Base-by-base conservation (phyloP, 1,140 invertebrate genomes). In the Geopemphigus sp. region DNA sequence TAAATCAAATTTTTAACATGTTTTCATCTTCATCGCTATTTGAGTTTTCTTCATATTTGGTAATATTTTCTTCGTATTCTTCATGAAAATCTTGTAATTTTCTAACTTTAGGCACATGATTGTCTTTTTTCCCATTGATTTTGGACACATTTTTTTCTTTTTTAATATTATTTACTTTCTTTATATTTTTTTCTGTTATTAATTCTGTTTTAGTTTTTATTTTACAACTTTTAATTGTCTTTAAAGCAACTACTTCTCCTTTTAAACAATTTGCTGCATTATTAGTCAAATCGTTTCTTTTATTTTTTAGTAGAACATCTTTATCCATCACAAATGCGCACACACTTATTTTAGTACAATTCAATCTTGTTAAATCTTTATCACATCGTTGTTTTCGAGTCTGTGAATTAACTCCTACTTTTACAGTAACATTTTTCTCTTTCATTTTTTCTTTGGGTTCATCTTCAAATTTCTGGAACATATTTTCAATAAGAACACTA, bases 401-500 rank as follows among this genome's bases (percentile, higher is more conserved):
- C 47, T 59, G 39, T 14, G 12, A 6, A 22, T 5, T 26, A 8
- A 19, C 3, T 53, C 26, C 29, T 26, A 14, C 0, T 0, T 70
- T 22, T 26, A n/a, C 32, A 61, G 2, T 19, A 24, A 26, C 29
- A 19, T 63, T 17, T 17, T 17, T 17, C 19, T 63, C 19, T 63
- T 29, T 10, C 6, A 29, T 24, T 17, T 29, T 14, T 61, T 10
- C 56, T 45, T 59, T 12, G 5, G 12, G 39, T 5, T 45, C 26
- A 61, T 81, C 73, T 10, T 45, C 26, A 61, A 81, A 56, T 10
- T 76, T 39, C 61, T 76, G 56, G 11, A 76, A 39, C 73, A 76
- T 76, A 61, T 86, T 83, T 81, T 88, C 85, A 70, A 89, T 83
- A 47, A 85, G 83, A 81, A 87, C 85, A 10, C 86, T 85, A 84